Conservation (phyloP, 2,797 vertebrate species). For the Myotis daubentonii region DNA sequence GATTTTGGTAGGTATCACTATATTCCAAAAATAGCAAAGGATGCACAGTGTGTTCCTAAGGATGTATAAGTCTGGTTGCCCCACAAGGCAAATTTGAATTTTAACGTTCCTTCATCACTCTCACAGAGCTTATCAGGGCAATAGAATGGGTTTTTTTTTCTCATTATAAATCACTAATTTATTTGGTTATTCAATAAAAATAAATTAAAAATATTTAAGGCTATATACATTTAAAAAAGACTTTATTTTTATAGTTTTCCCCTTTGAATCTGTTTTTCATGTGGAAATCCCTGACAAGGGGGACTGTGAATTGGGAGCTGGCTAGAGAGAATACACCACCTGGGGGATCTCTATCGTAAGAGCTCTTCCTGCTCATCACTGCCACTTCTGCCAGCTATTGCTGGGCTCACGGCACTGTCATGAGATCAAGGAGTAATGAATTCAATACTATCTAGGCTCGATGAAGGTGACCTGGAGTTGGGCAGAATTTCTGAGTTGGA, state of each 20-base stretch:
- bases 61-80: neutral
- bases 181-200: neutral
- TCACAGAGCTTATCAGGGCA: neutral
- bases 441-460: neutral
- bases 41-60: neutral
- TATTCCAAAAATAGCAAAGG: neutral
- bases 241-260: neutral
- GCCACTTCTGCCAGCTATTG: neutral
- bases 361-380: neutral
- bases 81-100: neutral
- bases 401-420: neutral
- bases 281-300: neutral
- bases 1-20: conserved; percentile 36
- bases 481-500: conserved; percentile 61
- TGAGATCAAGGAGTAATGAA: neutral
- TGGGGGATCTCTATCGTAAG: neutral
- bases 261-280: neutral
- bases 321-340: neutral
- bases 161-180: neutral
- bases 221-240: neutral
- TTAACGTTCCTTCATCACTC: neutral
- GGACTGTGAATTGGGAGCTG: neutral
- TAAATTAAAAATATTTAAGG: neutral
- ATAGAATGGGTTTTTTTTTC: neutral
- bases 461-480: conserved; percentile 75